Evolutionary conservation across 2,888 invertebrate genomes (phyloP).

Genomic region (Loripinus fragilis): DNA sequence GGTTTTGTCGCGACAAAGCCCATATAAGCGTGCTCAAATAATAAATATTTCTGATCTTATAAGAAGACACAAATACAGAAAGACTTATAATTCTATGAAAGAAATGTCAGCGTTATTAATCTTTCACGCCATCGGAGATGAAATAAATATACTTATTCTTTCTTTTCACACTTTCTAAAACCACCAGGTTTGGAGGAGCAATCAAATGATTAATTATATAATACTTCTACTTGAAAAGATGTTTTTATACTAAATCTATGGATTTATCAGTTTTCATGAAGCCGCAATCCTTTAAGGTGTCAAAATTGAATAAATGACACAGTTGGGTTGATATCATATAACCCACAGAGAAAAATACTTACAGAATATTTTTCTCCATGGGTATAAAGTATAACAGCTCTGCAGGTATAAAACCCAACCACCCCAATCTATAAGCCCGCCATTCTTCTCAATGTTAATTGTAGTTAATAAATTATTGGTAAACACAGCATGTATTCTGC

Average conservation of each 20-base stretch:
- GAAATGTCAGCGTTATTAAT: neutral
- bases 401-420: conserved; percentile 5
- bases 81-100: neutral
- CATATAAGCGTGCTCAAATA: neutral
- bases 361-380: conserved; percentile 10
- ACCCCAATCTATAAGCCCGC: neutral
- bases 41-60: neutral
- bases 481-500: conserved; percentile 10
- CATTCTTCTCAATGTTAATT: neutral
- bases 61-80: conserved; percentile 7
- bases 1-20: too few species aligned
- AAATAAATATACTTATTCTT: neutral
- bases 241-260: neutral
- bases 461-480: conserved; percentile 1
- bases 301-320: conserved; percentile 14
- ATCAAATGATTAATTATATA: neutral
- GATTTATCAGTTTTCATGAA: neutral
- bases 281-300: neutral
- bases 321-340: conserved; percentile 8
- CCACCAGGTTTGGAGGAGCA: neutral
- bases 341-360: conserved; percentile 10
- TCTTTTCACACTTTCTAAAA: conserved; percentile 8
- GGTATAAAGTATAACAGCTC: conserved; percentile 20
- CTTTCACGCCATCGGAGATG: conserved; percentile 15
- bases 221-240: neutral